Base-by-base conservation (phyloP, 2,797 vertebrate genomes). In the Hemibagrus guttatus region DNA sequence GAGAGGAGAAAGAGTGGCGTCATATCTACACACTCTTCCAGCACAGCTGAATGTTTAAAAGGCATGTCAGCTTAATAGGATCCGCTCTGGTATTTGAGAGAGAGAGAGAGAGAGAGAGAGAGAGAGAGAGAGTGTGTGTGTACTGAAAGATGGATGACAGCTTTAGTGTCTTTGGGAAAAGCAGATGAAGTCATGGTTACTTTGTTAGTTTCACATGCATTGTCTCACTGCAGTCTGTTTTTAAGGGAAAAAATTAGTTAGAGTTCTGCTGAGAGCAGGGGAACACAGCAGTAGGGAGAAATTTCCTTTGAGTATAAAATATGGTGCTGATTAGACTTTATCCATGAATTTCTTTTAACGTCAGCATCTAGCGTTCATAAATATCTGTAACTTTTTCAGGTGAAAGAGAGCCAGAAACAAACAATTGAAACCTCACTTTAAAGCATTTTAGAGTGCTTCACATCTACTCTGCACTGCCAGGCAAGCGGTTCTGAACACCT, bases 111-210 rank as follows among this genome's bases (percentile, higher is more conserved):
- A 75, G n/a, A 75, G 68, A 52, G 68, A 81, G 82, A 81, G 75
- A 61, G 81, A 64, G 79, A 74, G 68, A 76, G 85, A 78, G 85
- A 72, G 85, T 85, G 91, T 26, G 82, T 90, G 90, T 89, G 49
- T 28, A 16, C 2, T 35, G 6, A 39, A 6, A 23, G 52, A 28
- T 69, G 56, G 66, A 61, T 69, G 78, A 71, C 92, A 93, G 93
- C 82, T 93, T 87, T 93, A 92, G 92, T 90, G 91, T 90, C 91
- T 88, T 76, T 64, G 88, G 90, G 88, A 92, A 94, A 91, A 94
- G 94, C 92, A 93, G 91, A 90, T 92, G 92, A 94, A 95, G 93
- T 95, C 93, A 95, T 92, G 91, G 90, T 87, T 91, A 92, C 89
- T 88, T 92, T 91, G 90, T 87, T 91, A 92, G 89, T 88, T 89